Evolutionary conservation across 2,797 vertebrate genomes (phyloP), one percentile per base, ranked within the genome.

Genomic region (Sus cebifrons): DNA sequence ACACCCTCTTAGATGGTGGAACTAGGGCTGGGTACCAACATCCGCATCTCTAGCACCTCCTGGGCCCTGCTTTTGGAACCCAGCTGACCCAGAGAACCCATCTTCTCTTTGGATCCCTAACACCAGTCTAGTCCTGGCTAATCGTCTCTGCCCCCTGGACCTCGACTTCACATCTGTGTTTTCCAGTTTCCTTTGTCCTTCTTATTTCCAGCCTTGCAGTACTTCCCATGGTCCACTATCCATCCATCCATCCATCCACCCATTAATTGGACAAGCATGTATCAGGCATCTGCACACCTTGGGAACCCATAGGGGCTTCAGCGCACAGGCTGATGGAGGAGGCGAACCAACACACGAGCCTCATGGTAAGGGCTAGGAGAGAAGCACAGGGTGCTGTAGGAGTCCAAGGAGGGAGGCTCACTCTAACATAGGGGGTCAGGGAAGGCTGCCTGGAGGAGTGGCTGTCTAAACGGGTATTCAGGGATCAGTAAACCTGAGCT

Each of bases 261-360:
- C 52, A 70, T 60, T 52, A 64, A 77, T 52, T 36, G 23, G 25
- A 8, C 21, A 83, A 79, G 8, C 71, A 79, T 58, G 86, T 73
- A n/a, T 32, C 15, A 1, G 71, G n/a, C 44, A 23, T 56, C 36
- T 67, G 12, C 25, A 77, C 13, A 17, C 11, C 21, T 16, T 40
- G 54, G 36, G 70, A 73, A 54, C 6, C 20, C 89, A 67, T 0
- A 54, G 15, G 44, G 25, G 18, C 68, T 77, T 52, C 83, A 36
- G 36, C 23, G 27, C 81, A 74, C 29, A 68, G 67, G 40, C 62
- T 68, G 62, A 18, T 17, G 25, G 25, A 56, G 17, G 32, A 93
- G 20, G 27, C n/a, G 29, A 8, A 0, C 16, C 52, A 4, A 6
- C 9, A 0, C 36, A 36, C 36, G 68, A 3, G 21, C 27, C 18